Conservation (phyloP, 1,140 invertebrate genomes). For the Drosophila biarmipes region DNA sequence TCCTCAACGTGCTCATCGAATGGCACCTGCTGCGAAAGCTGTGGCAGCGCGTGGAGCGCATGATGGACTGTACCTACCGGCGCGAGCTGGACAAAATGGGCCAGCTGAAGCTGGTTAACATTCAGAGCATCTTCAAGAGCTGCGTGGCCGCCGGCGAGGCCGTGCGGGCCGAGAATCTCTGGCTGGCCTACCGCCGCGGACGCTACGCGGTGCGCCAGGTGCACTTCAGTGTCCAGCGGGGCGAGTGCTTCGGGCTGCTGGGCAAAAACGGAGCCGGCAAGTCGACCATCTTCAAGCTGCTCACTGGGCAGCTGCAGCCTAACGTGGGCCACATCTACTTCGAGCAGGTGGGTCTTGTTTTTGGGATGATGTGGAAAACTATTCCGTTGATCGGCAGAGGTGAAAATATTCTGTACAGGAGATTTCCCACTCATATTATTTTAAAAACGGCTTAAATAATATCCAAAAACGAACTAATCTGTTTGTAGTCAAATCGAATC, state of each 20-base stretch:
- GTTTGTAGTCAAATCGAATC: too few relatives aligned
- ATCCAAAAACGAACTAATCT: neutral
- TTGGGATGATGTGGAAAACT: neutral
- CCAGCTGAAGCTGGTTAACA: conserved; percentile 61
- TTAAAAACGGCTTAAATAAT: too few relatives aligned
- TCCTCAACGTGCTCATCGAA: conserved; percentile 87
- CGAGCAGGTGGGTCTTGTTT: conserved; percentile 70
- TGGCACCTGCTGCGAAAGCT: conserved; percentile 73
- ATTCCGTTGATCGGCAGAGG: too few relatives aligned
- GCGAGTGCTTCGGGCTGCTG: conserved; percentile 90
- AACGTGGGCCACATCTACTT: conserved; percentile 85
- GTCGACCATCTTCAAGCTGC: conserved; percentile 90
- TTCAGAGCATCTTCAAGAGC: conserved; percentile 71
- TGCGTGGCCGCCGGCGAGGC: conserved; percentile 57
- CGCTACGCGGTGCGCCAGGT: conserved; percentile 77
- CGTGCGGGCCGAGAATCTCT: conserved; percentile 73
- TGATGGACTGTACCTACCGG: conserved; percentile 49
- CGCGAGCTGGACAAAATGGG: conserved; percentile 57
- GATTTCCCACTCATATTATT: too few relatives aligned
- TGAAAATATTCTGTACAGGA: too few relatives aligned
- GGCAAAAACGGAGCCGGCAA: conserved; percentile 91
- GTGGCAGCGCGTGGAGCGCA: conserved; percentile 38
- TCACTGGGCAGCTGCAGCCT: conserved; percentile 88
- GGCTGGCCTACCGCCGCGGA: conserved; percentile 63
- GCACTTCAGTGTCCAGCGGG: conserved; percentile 71